Conservation (phyloP, 2,113 vertebrate genomes). For the Orycteropus afer region DNA sequence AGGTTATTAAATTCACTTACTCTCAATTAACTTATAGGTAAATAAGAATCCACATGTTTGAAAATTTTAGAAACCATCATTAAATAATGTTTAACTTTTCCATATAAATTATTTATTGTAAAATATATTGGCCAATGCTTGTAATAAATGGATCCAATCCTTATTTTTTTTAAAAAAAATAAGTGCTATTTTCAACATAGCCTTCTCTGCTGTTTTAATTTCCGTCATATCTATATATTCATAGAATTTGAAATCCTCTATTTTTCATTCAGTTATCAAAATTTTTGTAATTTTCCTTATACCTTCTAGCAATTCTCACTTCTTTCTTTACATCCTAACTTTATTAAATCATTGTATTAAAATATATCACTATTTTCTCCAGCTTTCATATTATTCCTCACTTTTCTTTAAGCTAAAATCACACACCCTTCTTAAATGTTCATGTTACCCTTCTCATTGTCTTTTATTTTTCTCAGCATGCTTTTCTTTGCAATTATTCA, state of each 20-base stretch:
- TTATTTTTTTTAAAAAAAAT: not conserved
- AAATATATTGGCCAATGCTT: not conserved
- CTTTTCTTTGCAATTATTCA: conserved; percentile 54
- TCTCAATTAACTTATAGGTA: too few species aligned
- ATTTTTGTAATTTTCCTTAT: not conserved
- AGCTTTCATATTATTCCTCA: not conserved
- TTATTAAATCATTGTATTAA: conserved; percentile 56
- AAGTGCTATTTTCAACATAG: not conserved
- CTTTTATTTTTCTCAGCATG: not conserved
- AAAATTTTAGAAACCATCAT: not conserved
- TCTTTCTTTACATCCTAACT: conserved; percentile 19
- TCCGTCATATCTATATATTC: not conserved
- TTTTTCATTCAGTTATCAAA: conserved; percentile 28
- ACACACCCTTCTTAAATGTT: conserved; percentile 46
- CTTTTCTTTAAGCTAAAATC: conserved; percentile 56
- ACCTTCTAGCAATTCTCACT: conserved; percentile 40
- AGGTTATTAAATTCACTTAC: too few species aligned
- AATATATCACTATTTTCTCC: conserved; percentile 17
- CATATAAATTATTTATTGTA: not conserved
- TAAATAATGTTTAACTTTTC: not conserved
- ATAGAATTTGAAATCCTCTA: conserved; percentile 36
- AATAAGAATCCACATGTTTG: too few species aligned
- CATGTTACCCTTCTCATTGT: not conserved
- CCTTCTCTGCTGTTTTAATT: not conserved
- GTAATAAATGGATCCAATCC: not conserved